Conservation (phyloP, 2,888 invertebrate species). For the Zeuzera pyrina region DNA sequence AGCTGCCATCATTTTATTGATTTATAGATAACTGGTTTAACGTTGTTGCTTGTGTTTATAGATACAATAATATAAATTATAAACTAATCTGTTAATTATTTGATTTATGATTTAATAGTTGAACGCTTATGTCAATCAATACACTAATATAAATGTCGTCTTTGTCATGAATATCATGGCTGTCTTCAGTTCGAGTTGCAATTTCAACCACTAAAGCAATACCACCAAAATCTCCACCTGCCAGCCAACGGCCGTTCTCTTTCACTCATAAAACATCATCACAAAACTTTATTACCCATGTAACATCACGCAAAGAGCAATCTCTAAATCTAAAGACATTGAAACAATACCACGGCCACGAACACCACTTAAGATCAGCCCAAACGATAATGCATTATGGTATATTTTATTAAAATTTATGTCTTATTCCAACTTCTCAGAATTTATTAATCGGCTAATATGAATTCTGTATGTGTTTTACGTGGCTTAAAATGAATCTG, state of each 20-base stretch:
- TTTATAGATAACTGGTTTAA: too few species aligned
- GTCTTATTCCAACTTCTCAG: conserved; percentile 64
- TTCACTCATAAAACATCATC: conserved; percentile 16
- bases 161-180: too few species aligned
- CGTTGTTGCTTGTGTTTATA: too few species aligned
- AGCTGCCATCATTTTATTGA: too few species aligned
- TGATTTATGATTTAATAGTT: too few species aligned
- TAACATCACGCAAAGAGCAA: conserved; percentile 34
- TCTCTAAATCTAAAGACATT: conserved; percentile 33
- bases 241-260: conserved; percentile 18
- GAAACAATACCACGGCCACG: conserved; percentile 41
- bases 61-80: too few species aligned
- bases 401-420: conserved; percentile 69
- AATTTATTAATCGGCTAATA: conserved; percentile 70
- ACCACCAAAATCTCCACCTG: too few species aligned
- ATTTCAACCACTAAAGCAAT: too few species aligned
- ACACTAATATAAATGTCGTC: too few species aligned
- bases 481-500: conserved; percentile 35
- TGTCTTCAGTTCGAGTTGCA: too few species aligned
- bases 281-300: conserved; percentile 12
- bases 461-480: conserved; percentile 61
- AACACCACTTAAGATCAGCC: conserved; percentile 46
- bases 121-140: too few species aligned
- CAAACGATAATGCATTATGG: conserved; percentile 48
- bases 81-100: too few species aligned